Percentiles rank a stretch among this genome's conserved stretches.
These are phyloP conservation scores for Istiophorus platypterus DNA, from an alignment of 2,113 vertebrate genomes.

Conservation along the genomic window DNA sequence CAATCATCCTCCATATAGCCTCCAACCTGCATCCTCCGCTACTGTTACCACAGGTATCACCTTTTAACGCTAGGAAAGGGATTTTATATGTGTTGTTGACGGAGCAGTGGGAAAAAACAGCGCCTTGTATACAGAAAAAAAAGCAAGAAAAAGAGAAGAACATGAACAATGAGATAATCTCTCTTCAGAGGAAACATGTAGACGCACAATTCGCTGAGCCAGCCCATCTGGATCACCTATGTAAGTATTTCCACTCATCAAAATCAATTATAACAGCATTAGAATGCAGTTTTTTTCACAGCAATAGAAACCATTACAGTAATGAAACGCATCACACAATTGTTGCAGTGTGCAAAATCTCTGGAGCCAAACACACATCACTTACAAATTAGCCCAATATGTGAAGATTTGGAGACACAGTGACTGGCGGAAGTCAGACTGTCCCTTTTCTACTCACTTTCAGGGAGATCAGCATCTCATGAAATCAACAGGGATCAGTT, in stretches of 20 bases:
- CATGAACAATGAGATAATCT: constrained; percentile 26
- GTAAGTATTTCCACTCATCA: constrained; percentile 8
- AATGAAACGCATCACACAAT: background rate
- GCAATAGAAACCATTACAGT: constrained; percentile 2
- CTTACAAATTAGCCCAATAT: constrained; percentile 13
- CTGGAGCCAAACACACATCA: constrained; percentile 3
- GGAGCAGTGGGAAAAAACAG: background rate
- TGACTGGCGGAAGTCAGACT: background rate
- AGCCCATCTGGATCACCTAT: constrained; percentile 51
- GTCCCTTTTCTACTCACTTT: background rate
- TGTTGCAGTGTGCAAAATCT: background rate
- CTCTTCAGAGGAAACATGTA: constrained; percentile 22
- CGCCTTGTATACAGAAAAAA: constrained; percentile 8
- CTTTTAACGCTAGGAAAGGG: background rate
- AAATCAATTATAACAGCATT: constrained; percentile 22
- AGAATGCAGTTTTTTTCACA: constrained; percentile 5
- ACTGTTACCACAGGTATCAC: too few relatives aligned
- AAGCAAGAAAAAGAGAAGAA: constrained; percentile 23
- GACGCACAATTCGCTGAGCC: constrained; percentile 15
- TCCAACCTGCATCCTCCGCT: background rate
- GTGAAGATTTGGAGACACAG: background rate
- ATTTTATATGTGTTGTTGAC: constrained; percentile 14
- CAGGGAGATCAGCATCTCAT: background rate
- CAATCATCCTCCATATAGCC: background rate
- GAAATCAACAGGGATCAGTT: background rate